These are phyloP conservation scores for Aphodius granarius DNA, from an alignment of 2,888 invertebrate genomes.

Conservation along the genomic window DNA sequence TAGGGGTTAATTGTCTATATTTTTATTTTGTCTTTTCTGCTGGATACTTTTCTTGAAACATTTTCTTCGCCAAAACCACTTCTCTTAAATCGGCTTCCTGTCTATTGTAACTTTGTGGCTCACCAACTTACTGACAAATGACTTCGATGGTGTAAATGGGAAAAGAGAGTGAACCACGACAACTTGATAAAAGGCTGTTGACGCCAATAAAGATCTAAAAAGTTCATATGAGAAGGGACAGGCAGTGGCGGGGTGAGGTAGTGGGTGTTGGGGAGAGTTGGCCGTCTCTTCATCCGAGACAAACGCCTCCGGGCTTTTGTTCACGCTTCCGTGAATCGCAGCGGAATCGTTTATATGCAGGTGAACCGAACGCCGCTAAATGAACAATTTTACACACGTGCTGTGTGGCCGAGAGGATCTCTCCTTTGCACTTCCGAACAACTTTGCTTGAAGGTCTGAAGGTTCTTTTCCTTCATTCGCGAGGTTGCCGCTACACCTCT, in stretches of 20 bases:
- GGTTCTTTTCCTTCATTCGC: background rate
- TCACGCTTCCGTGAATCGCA: background rate
- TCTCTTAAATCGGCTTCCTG: background rate
- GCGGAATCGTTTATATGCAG: slow-evolving; percentile 4
- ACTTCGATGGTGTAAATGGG: slow-evolving; percentile 55
- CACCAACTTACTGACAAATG: slow-evolving; percentile 54
- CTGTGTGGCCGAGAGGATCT: background rate
- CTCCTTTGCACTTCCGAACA: background rate
- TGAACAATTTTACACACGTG: slow-evolving; percentile 18
- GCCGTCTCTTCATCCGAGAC: background rate
- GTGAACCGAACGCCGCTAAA: slow-evolving; percentile 14
- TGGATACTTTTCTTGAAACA: too few relatives aligned
- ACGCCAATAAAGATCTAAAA: slow-evolving; percentile 49
- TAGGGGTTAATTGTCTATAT: background rate
- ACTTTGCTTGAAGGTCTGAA: background rate
- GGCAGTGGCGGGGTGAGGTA: background rate
- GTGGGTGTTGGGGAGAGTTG: background rate
- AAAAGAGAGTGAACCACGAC: slow-evolving; percentile 49
- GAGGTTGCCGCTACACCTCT: background rate
- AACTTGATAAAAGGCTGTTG: slow-evolving; percentile 54
- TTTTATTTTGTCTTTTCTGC: too few relatives aligned
- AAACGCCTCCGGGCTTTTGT: background rate
- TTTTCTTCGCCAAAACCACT: too few relatives aligned
- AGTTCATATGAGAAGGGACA: slow-evolving; percentile 33
- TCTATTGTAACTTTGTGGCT: slow-evolving; percentile 21